Evolutionary conservation across 2,888 invertebrate species (phyloP).

Genomic region (Eucera pruinosa): DNA sequence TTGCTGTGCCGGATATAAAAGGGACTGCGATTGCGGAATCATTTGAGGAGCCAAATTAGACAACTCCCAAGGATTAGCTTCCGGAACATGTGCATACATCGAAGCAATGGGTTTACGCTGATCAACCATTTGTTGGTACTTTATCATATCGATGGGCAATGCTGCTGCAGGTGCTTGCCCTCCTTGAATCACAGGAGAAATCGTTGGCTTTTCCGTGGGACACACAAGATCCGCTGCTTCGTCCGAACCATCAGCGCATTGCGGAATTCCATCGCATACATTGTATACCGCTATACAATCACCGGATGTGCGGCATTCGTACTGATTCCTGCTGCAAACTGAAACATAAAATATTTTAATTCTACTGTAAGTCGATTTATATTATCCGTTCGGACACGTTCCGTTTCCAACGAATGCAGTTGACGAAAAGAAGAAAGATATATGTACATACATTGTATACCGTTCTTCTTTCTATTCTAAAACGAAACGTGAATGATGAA

Average conservation of each 20-base stretch:
- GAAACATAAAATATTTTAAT: no score
- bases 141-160: constrained; percentile 68
- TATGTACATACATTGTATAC: no score
- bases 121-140: constrained; percentile 77
- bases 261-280: constrained; percentile 96
- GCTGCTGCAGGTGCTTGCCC: constrained; percentile 67
- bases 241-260: constrained; percentile 96
- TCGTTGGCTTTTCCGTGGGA: constrained; percentile 85
- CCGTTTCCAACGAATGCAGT: no score
- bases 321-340: constrained; percentile 93
- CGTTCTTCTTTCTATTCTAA: no score
- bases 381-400: no score
- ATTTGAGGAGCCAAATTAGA: constrained; percentile 68
- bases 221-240: constrained; percentile 94
- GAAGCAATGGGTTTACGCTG: constrained; percentile 75
- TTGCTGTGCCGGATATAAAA: constrained; percentile 74
- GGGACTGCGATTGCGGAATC: constrained; percentile 71
- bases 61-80: constrained; percentile 73
- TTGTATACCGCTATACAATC: constrained; percentile 98
- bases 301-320: constrained; percentile 92
- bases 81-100: constrained; percentile 71
- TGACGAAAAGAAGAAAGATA: no score
- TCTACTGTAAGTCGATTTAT: no score
- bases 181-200: constrained; percentile 75
- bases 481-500: no score